These are phyloP conservation scores for Noctilio leporinus DNA, from an alignment of 2,113 vertebrate species.

Conservation along the genomic window DNA sequence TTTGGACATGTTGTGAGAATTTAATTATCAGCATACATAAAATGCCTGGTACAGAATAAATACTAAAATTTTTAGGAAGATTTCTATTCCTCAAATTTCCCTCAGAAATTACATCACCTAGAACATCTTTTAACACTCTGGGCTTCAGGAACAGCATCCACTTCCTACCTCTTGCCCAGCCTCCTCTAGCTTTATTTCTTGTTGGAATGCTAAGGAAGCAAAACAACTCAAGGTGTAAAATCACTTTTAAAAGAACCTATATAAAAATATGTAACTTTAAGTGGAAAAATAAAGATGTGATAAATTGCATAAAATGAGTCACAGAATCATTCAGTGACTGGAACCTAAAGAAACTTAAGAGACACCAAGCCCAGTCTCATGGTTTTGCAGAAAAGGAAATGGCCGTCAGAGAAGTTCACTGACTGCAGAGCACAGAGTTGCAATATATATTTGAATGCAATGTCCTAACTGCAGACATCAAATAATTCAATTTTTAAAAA, in stretches of 20 bases:
- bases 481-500: not conserved
- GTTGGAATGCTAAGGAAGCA: not conserved
- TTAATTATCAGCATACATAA: not conserved
- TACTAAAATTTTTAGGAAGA: not conserved
- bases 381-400: not conserved
- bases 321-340: not conserved
- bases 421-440: not conserved
- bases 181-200: not conserved
- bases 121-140: not conserved
- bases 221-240: not conserved
- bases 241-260: not conserved
- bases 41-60: not conserved
- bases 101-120: not conserved
- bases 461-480: not conserved
- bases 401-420: not conserved
- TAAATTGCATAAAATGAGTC: not conserved
- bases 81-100: not conserved
- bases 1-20: not conserved
- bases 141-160: not conserved
- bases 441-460: not conserved
- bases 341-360: not conserved
- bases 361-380: not conserved
- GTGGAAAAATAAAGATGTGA: not conserved
- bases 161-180: not conserved
- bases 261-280: not conserved